Evolutionary conservation across 2,888 invertebrate genomes (phyloP), one percentile per base, ranked within the genome.

Genomic region (Capitulum mitella): DNA sequence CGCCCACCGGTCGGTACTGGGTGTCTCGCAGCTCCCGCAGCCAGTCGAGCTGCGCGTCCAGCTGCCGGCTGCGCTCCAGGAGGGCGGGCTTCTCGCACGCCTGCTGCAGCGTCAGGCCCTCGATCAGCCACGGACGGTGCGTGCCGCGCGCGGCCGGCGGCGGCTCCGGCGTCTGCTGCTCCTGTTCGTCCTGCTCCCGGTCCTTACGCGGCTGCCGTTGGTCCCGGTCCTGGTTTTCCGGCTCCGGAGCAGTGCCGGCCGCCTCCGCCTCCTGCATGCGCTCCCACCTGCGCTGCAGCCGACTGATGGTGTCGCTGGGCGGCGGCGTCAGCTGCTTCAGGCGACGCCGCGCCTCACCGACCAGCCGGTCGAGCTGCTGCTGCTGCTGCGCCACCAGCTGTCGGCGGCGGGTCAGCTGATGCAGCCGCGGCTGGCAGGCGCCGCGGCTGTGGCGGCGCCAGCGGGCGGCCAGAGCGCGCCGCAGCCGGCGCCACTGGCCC

Each of bases 271-370:
- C 64, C 58, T 1, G n/a, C 64, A 64, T 64, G 16, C 34, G 12
- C 14, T 64, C 64, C 64, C 64, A 64, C 34, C 34, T 64, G 32
- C 64, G 32, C 64, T 34, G 32, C 64, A 64, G 64, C 34, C 64
- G 64, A 2, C 64, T 16, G 3, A 19, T 12, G 16, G 34, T 14
- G 64, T 64, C 64, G 34, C 0, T 34, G 34, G 64, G 64, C 12
- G 64, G 64, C 64, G 12, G 19, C 3, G 34, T 34, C 32, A 34
- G 10, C 32, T 16, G 64, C 32, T 64, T 3, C 64, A 64, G 64
- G 34, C 14, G 34, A 0, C 34, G 34, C 34, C 34, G 64, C 16
- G 64, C 64, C 64, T 64, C 34, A 16, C 3, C 26, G 16, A 64
- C 34, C 64, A 64, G 32, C 14, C 5, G 16, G 64, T 64, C 64